These are phyloP conservation scores for Calliopsis andreniformis DNA, from an alignment of 1,140 invertebrate species.

Conservation along the genomic window DNA sequence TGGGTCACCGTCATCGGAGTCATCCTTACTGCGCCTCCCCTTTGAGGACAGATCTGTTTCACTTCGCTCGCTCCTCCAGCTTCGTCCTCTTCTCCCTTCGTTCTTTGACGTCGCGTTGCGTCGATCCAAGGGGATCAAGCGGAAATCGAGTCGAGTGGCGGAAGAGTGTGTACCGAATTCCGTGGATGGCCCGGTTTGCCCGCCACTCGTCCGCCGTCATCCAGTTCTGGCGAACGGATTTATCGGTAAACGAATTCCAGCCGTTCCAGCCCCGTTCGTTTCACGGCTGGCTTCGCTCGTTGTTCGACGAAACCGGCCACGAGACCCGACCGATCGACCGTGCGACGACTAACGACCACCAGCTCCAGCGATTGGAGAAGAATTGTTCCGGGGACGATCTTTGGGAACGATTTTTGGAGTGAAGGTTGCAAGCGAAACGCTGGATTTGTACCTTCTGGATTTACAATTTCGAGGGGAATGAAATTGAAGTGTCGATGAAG, in stretches of 20 bases:
- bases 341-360: conserved; percentile 14
- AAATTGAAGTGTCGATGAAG: too few species aligned
- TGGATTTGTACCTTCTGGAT: too few species aligned
- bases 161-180: conserved; percentile 23
- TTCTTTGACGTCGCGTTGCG: neutral
- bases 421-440: too few species aligned
- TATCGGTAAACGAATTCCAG: conserved; percentile 44
- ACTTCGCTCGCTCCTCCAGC: neutral
- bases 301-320: conserved; percentile 17
- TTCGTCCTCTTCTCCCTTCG: neutral
- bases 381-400: neutral
- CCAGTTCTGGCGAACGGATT: conserved; percentile 30
- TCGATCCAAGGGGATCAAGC: conserved; percentile 7
- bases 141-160: conserved; percentile 42
- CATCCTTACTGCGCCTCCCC: conserved; percentile 28
- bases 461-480: neutral
- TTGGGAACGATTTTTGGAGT: neutral
- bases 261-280: conserved; percentile 41
- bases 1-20: conserved; percentile 28
- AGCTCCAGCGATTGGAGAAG: conserved; percentile 4
- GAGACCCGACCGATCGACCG: conserved; percentile 7
- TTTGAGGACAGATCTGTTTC: neutral
- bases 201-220: conserved; percentile 34
- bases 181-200: conserved; percentile 14
- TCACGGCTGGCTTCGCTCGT: conserved; percentile 30